A percentile compares a stretch with the other conserved stretches of the same genome.
Evolutionary conservation across 2,797 vertebrate genomes (phyloP).

Genomic region (Rhincodon typus): DNA sequence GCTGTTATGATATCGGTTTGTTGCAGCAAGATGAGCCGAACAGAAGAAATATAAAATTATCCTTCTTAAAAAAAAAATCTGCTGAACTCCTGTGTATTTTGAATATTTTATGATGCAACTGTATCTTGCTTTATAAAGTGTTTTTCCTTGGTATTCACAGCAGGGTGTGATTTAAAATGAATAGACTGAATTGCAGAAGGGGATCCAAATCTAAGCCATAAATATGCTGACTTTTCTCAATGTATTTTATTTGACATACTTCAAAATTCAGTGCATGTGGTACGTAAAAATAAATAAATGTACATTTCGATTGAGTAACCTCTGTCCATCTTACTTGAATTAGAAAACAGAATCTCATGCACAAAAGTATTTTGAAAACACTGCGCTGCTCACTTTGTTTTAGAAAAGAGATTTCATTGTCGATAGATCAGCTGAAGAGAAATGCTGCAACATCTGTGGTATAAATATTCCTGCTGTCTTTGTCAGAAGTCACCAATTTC

Average conservation of each 20-base stretch:
- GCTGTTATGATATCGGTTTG: background rate
- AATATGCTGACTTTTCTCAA: background rate
- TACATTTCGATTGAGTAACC: background rate
- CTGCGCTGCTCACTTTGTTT: background rate
- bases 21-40: background rate
- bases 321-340: background rate
- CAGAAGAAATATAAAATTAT: background rate
- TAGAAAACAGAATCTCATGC: background rate
- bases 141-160: background rate
- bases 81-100: conserved; percentile 20
- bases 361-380: background rate
- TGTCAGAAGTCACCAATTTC: background rate
- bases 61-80: background rate
- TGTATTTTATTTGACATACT: background rate
- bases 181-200: background rate
- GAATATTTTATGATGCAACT: conserved; percentile 5
- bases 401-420: background rate
- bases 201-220: background rate
- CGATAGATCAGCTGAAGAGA: background rate
- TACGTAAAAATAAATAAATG: background rate
- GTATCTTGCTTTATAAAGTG: background rate
- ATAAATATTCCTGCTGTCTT: background rate
- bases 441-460: background rate
- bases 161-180: background rate
- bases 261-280: background rate